Conservation (phyloP, 2,888 invertebrate genomes). For the Nephrotoma flavescens region DNA sequence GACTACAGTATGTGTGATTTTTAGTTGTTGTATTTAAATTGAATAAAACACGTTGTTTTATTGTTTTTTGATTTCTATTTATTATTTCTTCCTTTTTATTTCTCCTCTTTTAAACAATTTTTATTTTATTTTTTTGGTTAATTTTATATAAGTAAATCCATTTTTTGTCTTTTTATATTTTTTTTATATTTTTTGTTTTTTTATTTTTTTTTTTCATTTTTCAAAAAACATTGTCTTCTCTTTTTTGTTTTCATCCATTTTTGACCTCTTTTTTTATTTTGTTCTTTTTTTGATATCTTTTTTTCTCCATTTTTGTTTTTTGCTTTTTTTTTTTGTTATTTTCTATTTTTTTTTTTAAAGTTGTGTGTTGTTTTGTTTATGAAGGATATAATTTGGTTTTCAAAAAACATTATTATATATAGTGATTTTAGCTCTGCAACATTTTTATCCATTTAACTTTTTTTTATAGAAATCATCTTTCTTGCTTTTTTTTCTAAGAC, state of each 20-base stretch:
- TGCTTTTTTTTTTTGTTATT: conserved; percentile 8
- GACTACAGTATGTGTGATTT: neutral
- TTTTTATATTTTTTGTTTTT: conserved; percentile 16
- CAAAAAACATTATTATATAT: conserved; percentile 34
- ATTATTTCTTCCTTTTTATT: neutral
- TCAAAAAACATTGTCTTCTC: conserved; percentile 18
- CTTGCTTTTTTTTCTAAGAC: conserved; percentile 13
- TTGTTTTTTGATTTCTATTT: conserved; percentile 1
- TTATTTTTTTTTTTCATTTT: conserved; percentile 14
- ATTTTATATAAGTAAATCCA: neutral
- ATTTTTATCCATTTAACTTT: conserved; percentile 11
- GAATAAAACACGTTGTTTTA: neutral
- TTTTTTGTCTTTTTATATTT: conserved; percentile 7
- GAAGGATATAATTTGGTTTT: conserved; percentile 13
- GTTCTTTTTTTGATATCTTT: conserved; percentile 16
- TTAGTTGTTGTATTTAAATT: neutral
- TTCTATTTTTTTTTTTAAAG: conserved; percentile 7
- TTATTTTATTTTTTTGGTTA: neutral
- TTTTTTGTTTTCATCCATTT: conserved; percentile 15
- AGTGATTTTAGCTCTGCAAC: conserved; percentile 10
- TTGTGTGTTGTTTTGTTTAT: conserved; percentile 7
- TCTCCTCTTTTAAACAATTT: conserved; percentile 1
- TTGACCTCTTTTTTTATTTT: conserved; percentile 19
- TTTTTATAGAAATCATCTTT: conserved; percentile 13
- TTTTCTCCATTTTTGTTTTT: conserved; percentile 10